phyloP scores from a whole-genome alignment of 2,797 vertebrate species.

The Coccyzus lansbergi region DNA sequence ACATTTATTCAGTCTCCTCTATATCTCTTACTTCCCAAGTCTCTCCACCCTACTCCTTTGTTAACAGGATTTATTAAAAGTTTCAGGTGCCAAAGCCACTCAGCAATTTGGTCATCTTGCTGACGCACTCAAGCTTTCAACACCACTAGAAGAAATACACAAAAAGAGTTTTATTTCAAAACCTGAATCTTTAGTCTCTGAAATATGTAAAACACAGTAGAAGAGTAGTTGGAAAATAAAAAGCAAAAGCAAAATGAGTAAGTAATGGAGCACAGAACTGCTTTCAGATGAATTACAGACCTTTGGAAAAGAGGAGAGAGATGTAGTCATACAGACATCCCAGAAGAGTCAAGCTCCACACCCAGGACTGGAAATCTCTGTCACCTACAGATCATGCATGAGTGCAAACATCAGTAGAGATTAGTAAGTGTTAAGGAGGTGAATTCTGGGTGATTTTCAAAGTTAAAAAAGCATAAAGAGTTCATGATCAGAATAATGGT shows the following conservation, averaged over 20 bases:
- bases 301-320: neutral
- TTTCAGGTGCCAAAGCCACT: slow-evolving; percentile 21
- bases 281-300: neutral
- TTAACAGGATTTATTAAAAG: neutral
- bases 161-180: neutral
- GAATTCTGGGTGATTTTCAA: neutral
- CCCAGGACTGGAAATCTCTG: neutral
- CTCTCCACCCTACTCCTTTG: neutral
- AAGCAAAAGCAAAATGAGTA: neutral
- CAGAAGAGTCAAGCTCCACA: neutral
- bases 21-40: neutral
- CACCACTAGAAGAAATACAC: neutral
- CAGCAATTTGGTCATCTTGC: neutral
- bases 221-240: neutral
- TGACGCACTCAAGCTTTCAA: neutral
- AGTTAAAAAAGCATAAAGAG: neutral
- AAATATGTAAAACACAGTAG: neutral
- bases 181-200: neutral
- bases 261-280: neutral
- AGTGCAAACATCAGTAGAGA: neutral
- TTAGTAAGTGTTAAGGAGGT: neutral
- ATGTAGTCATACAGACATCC: neutral
- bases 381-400: neutral
- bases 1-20: neutral
- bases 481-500: neutral